phyloP scores from a whole-genome alignment of 2,113 vertebrate species.

The Muntiacus reevesi region DNA sequence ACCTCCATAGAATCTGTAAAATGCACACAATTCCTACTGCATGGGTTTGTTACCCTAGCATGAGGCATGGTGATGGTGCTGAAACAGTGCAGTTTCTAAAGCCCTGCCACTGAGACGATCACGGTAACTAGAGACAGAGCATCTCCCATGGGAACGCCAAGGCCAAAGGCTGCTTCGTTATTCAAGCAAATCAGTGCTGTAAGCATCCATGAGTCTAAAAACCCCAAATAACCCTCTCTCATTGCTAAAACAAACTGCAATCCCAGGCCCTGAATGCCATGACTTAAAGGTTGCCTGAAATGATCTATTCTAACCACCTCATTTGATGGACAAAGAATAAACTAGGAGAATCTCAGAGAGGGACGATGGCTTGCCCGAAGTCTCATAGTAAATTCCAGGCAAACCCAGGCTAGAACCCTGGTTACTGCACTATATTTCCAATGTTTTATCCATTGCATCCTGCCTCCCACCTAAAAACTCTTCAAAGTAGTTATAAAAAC shows the following conservation, averaged over 20 bases:
- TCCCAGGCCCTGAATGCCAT: not conserved
- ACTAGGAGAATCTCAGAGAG: not conserved
- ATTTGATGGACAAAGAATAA: not conserved
- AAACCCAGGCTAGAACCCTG: not conserved
- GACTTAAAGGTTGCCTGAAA: not conserved
- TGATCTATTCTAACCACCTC: not conserved
- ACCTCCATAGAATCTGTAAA: not conserved
- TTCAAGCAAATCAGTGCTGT: not conserved
- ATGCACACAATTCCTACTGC: not conserved
- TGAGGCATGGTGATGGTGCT: no score
- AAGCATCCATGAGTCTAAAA: not conserved
- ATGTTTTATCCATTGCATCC: not conserved
- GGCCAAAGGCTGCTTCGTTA: not conserved
- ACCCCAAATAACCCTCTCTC: not conserved
- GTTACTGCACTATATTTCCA: not conserved
- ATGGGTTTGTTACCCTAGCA: not conserved
- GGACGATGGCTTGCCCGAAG: not conserved
- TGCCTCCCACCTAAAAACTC: not conserved
- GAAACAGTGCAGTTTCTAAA: not conserved
- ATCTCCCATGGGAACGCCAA: not conserved
- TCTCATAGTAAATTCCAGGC: not conserved
- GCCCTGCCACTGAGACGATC: not conserved
- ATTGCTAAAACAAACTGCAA: not conserved
- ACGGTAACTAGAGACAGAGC: not conserved
- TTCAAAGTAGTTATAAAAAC: not conserved